Conservation (phyloP, 2,113 vertebrate genomes). For the Benitochromis conjunctus region DNA sequence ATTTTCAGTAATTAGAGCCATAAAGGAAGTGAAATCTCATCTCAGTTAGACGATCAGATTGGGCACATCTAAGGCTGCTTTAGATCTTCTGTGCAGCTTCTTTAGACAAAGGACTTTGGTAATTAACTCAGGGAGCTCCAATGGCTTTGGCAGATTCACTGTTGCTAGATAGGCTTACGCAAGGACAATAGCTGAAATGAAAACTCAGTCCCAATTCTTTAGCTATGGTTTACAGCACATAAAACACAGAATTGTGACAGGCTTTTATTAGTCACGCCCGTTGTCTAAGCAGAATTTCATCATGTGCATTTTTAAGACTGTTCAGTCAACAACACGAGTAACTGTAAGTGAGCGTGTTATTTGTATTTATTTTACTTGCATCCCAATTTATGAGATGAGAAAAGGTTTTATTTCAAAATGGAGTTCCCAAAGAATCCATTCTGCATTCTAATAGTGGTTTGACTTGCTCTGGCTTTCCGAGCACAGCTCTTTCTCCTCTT, state of each 20-base stretch:
- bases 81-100: conserved; percentile 43
- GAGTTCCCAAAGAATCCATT: neutral
- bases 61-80: conserved; percentile 50
- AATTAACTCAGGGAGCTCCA: conserved; percentile 55
- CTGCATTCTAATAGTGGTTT: neutral
- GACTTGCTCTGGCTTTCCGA: conserved; percentile 20
- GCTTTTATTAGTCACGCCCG: neutral
- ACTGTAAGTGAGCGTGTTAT: neutral
- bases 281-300: neutral
- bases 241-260: conserved; percentile 22
- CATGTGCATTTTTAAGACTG: neutral
- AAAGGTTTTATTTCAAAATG: conserved; percentile 7
- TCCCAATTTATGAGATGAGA: neutral
- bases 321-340: neutral
- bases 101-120: conserved; percentile 46
- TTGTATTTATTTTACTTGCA: neutral
- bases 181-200: conserved; percentile 37
- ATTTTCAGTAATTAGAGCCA: conserved; percentile 57
- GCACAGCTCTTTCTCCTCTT: conserved; percentile 22
- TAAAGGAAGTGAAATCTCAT: conserved; percentile 45
- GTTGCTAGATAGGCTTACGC: conserved; percentile 22
- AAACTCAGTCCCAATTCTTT: conserved; percentile 50
- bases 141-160: conserved; percentile 48
- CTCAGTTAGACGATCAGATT: conserved; percentile 38
- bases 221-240: conserved; percentile 29